phyloP scores from a whole-genome alignment of 1,140 invertebrate species.

The Pogonomyrmex californicus region DNA sequence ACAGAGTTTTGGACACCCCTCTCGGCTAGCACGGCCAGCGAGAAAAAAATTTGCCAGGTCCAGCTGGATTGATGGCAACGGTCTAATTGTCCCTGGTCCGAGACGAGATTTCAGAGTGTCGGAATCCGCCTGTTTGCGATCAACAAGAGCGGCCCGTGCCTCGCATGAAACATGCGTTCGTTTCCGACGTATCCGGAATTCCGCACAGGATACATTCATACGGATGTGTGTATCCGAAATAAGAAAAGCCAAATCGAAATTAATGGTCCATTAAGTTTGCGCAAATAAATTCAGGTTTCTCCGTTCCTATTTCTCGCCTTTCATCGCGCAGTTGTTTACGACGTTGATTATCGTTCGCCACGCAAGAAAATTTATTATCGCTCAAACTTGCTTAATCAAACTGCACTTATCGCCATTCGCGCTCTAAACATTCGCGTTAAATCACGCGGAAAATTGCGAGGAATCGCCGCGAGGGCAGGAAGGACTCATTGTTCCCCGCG shows the following conservation, averaged over 20 bases:
- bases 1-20: background rate
- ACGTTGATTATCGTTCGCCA: background rate
- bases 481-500: too few relatives aligned
- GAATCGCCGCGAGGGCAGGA: too few relatives aligned
- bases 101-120: conserved; percentile 7
- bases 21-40: background rate
- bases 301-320: background rate
- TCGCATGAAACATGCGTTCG: conserved; percentile 6
- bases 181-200: background rate
- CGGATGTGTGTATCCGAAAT: background rate
- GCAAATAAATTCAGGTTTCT: background rate
- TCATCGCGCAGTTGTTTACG: background rate
- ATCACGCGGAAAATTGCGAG: conserved; percentile 23
- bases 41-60: conserved; percentile 24
- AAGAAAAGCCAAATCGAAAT: background rate
- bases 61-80: background rate
- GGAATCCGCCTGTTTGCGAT: conserved; percentile 20
- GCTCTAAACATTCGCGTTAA: background rate
- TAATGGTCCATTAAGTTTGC: background rate
- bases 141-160: background rate
- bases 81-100: conserved; percentile 32
- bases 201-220: background rate
- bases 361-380: background rate
- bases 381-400: conserved; percentile 4
- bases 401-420: background rate